Conservation (phyloP, 2,113 vertebrate species). For the Odocoileus hemionus region DNA sequence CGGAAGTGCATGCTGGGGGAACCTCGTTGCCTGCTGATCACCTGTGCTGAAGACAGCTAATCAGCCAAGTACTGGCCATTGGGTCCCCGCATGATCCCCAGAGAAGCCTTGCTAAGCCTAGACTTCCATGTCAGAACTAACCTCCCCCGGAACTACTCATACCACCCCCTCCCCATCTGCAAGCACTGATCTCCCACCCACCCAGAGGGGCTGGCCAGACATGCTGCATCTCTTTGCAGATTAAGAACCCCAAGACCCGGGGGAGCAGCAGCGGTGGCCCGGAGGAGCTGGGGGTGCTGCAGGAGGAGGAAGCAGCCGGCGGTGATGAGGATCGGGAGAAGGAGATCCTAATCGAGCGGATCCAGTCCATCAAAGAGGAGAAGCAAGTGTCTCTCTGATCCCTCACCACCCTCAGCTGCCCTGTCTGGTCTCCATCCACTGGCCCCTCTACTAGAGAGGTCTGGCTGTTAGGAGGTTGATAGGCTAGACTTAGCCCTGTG, state of each 20-base stretch:
- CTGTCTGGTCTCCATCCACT: not conserved
- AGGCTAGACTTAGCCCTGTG: rapidly evolving
- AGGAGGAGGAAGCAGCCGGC: slow-evolving; percentile 84
- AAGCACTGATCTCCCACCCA: not conserved
- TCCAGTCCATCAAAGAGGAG: slow-evolving; percentile 97
- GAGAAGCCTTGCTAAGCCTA: not conserved
- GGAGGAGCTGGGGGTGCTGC: slow-evolving; percentile 81
- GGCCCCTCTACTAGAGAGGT: not conserved
- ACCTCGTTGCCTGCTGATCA: not conserved
- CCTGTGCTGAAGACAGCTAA: not conserved
- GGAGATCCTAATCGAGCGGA: slow-evolving; percentile 90
- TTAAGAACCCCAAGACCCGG: slow-evolving; percentile 74
- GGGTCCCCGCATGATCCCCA: not conserved
- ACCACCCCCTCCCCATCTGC: not conserved
- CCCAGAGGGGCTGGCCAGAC: slow-evolving; percentile 55
- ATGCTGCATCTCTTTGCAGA: slow-evolving; percentile 57
- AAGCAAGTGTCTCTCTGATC: slow-evolving; percentile 83
- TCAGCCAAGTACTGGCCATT: not conserved
- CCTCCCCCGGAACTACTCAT: not conserved
- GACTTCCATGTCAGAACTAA: slow-evolving; percentile 18
- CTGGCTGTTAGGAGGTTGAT: not conserved
- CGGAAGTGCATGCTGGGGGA: slow-evolving; percentile 55
- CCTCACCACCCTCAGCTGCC: rapidly evolving
- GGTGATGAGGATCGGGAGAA: slow-evolving; percentile 86
- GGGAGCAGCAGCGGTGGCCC: slow-evolving; percentile 33